Evolutionary conservation across 2,113 vertebrate genomes (phyloP), one percentile per base, ranked within the genome.

Genomic region (Campylomormyrus numenius): DNA sequence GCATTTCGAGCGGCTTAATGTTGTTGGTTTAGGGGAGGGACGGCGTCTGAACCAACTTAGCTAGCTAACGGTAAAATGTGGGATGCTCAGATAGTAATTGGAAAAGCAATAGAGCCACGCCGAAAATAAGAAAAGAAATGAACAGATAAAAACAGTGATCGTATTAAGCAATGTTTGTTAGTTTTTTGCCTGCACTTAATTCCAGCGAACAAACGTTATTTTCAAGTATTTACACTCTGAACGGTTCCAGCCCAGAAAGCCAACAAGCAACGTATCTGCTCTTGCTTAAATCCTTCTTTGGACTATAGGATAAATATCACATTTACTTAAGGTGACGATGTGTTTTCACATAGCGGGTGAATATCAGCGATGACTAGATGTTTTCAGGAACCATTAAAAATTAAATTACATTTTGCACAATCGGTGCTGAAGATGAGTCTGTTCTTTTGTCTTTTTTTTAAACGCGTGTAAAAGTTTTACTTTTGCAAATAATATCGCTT

Each of bases 11-110:
- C 84, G 77, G 35, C 56, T 58, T 27, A 77, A 70, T 70, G 70
- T 17, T 1, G 31, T 31, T 80, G 88, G n/a, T 52, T 74, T 9
- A 21, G 31, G 62, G 87, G 17, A 10, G 9, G 17, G 50, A 89
- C 10, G n/a, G 49, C 35, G 88, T 19, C 31, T 53, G 88, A 80
- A 89, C 62, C 88, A 89, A 89, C 88, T 89, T 89, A 89, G 88
- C 88, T 80, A 80, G 88, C 66, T 80, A 39, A 49, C 49, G 42
- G 46, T 27, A 31, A 53, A 87, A 31, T 35, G 88, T 21, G 88
- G 88, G 88, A 89, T 89, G 88, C 88, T 89, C 31, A 24, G 24
- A n/a, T 24, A 62, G 45, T n/a, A 74, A n/a, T 48, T 48, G 4
- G 15, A 77, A 88, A 77, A 80, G 70, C 80, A 48, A 27, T 24